A percentile compares a stretch with the other conserved stretches of the same genome.
These are phyloP conservation scores for Pollenia angustigena DNA, from an alignment of 2,888 invertebrate species.

Conservation along the genomic window DNA sequence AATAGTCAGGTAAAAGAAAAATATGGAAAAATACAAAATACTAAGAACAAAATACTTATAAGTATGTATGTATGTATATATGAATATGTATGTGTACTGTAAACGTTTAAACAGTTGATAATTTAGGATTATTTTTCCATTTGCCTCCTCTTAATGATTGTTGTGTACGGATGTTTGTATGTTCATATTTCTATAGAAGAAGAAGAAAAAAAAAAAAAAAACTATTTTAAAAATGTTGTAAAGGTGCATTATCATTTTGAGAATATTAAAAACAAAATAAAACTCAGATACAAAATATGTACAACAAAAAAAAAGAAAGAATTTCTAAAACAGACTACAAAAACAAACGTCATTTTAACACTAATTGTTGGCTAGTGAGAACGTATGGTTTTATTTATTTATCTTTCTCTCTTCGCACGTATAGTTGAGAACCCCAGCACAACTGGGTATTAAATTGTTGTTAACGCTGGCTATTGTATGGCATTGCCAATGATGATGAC, in stretches of 20 bases:
- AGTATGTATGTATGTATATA: no score
- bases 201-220: constrained; percentile 1
- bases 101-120: constrained; percentile 68
- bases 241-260: constrained; percentile 69
- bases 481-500: constrained; percentile 54
- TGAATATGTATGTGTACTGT: constrained; percentile 4
- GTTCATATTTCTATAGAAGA: constrained; percentile 33
- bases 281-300: constrained; percentile 27
- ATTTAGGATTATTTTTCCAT: constrained; percentile 66
- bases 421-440: constrained; percentile 24
- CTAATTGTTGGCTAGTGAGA: constrained; percentile 44
- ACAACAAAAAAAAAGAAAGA: constrained; percentile 28
- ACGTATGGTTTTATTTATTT: constrained; percentile 10
- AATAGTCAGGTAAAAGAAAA: constrained; percentile 50
- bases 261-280: constrained; percentile 37
- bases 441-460: constrained; percentile 33
- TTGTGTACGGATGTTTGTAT: not conserved
- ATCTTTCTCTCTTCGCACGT: not conserved
- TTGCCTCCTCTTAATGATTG: not conserved
- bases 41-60: constrained; percentile 38
- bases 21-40: constrained; percentile 31
- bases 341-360: constrained; percentile 12
- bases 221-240: constrained; percentile 61
- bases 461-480: constrained; percentile 34
- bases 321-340: constrained; percentile 37